Evolutionary conservation across 2,888 invertebrate species (phyloP), one percentile per base, ranked within the genome.

Genomic region (Hartigia nigra): DNA sequence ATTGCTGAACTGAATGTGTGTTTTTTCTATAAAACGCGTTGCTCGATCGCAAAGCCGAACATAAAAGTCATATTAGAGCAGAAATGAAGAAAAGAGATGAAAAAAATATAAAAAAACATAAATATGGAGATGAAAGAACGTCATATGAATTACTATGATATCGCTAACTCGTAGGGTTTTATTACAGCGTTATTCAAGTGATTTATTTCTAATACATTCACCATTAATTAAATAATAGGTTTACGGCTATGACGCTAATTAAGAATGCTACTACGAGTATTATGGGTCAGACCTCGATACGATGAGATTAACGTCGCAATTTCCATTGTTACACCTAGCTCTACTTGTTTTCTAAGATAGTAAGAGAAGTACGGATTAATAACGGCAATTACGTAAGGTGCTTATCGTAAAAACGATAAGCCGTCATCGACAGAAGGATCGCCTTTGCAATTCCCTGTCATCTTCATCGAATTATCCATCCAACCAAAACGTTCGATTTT

Each of bases 191-290:
- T 75, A 77, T 77, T 79, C 69, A 77, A 79, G 77, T 77, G 79
- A 79, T 77, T 79, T 77, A 74, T 79, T 75, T 77, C 55, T 77
- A 77, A 76, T 78, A 76, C 76, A 76, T 37, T 36, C 77, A 79
- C 72, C 76, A 37, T 39, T 76, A 76, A 77, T 74, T 79, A n/a
- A 79, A 32, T 75, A 31, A n/a, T 74, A 74, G 74, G n/a, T 9
- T 39, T 39, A 39, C 39, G 14, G 14, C 35, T 35, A 35, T 23
- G 74, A 35, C 31, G 36, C 32, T 34, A 74, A 32, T 74, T 74
- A 75, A 75, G 31, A 36, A 55, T 23, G 55, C 55, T 55, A 55
- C 55, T 55, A 55, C 9, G 55, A 55, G 55, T 55, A 55, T 55
- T 55, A 23, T 55, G 23, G 55, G 55, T 55, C 55, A 23, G 55